Base-by-base conservation (phyloP, 1,140 invertebrate species). In the Pogonognathellus flavescens region DNA sequence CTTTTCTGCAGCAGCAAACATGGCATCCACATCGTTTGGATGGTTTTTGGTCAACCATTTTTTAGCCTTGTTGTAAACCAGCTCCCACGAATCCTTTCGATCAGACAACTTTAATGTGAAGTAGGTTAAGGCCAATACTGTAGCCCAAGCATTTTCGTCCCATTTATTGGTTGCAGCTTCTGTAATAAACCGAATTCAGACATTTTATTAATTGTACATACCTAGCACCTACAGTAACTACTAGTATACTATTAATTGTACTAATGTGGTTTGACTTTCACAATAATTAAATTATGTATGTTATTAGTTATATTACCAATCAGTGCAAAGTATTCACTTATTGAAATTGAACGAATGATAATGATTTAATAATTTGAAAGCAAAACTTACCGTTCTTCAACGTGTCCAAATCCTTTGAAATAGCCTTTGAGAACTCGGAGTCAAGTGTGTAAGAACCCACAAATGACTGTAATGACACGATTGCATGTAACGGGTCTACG, bases 41-140 rank as follows among this genome's bases (percentile, higher is more conserved):
- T 66, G 49, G 62, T 84, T 85, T 55, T 85, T 87, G 0, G 41
- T 7, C 16, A 88, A 14, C 87, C 87, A 88, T 88, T 87, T n/a
- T 60, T 84, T 66, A 10, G 84, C 86, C 31, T 88, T 88, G 18
- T n/a, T n/a, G 41, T 76, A 76, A 8, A 88, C 81, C 70, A 88
- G 52, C 52, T 88, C 88, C 88, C 88, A 88, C n/a, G 66, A 83
- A 53, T 88, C 88, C 57, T 88, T 86, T 10, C 53, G 16, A 31
- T 80, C 84, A 0, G 31, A 14, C 13, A 88, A 62, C 80, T 88
- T 86, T n/a, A 80, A 22, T 5, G 49, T 50, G 14, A 88, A 84
- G 55, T 84, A 87, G 1, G 59, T 55, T 14, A 88, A 1, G 0
- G 87, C 88, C 13, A 88, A 18, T 14, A 85, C 85, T 13, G 88